phyloP scores from a whole-genome alignment of 2,888 invertebrate genomes.

The Pandemis corylana region DNA sequence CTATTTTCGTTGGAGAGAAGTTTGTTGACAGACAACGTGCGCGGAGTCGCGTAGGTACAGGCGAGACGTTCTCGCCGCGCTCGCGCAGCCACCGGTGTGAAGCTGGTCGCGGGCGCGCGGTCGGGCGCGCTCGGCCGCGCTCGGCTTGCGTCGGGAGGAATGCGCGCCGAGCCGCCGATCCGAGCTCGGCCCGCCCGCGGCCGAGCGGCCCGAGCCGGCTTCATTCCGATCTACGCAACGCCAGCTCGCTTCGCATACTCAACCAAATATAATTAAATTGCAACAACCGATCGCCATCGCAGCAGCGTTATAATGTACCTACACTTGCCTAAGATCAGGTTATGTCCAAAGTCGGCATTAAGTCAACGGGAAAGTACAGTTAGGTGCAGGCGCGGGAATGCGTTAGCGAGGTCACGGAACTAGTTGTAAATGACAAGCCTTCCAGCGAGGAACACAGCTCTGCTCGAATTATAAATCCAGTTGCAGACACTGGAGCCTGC shows the following conservation, averaged over 20 bases:
- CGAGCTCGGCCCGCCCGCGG: constrained; percentile 52
- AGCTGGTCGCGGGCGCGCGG: constrained; percentile 75
- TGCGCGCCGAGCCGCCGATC: constrained; percentile 73
- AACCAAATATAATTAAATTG: constrained; percentile 81
- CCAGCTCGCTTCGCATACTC: constrained; percentile 71
- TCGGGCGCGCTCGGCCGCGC: constrained; percentile 67
- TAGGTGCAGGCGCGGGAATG: constrained; percentile 85
- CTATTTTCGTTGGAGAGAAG: constrained; percentile 74
- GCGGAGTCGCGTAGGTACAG: constrained; percentile 54
- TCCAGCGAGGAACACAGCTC: constrained; percentile 74
- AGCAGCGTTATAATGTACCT: constrained; percentile 68
- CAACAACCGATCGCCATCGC: constrained; percentile 78
- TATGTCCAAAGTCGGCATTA: constrained; percentile 82
- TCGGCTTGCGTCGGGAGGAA: constrained; percentile 73
- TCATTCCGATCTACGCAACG: constrained; percentile 71
- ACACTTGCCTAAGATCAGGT: constrained; percentile 83
- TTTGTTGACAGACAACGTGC: constrained; percentile 81
- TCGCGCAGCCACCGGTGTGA: constrained; percentile 83
- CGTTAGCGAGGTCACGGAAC: constrained; percentile 85
- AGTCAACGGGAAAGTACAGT: constrained; percentile 85
- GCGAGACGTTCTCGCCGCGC: constrained; percentile 80
- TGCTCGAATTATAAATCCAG: constrained; percentile 62
- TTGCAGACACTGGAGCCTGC: constrained; percentile 53
- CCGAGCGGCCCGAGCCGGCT: constrained; percentile 65
- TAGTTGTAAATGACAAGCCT: constrained; percentile 84